A percentile compares a stretch with the other conserved stretches of the same genome.
phyloP scores from a whole-genome alignment of 2,797 vertebrate genomes.

The Karalla daura region DNA sequence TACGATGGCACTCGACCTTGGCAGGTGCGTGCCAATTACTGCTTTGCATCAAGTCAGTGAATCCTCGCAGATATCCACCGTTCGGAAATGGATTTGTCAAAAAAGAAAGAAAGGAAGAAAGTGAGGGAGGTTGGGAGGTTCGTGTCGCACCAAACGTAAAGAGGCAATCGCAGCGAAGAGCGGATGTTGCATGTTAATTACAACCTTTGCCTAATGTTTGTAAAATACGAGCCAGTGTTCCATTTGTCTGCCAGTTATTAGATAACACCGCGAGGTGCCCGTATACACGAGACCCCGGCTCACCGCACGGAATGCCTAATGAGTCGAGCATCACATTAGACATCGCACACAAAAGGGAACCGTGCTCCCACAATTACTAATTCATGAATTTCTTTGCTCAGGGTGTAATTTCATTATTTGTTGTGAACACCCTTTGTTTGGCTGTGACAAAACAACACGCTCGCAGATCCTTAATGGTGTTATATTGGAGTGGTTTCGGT shows the following conservation, averaged over 20 bases:
- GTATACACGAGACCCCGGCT: slow-evolving; percentile 49
- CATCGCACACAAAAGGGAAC: slow-evolving; percentile 42
- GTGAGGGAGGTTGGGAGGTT: slow-evolving; percentile 24
- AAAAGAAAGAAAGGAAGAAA: not conserved
- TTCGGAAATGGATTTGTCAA: slow-evolving; percentile 62
- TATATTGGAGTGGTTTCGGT: slow-evolving; percentile 13
- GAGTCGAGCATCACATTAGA: slow-evolving; percentile 57
- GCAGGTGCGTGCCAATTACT: not conserved
- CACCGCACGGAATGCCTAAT: slow-evolving; percentile 74
- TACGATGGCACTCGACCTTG: not conserved
- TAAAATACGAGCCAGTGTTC: slow-evolving; percentile 72
- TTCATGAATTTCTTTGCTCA: slow-evolving; percentile 55
- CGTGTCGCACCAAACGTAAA: slow-evolving; percentile 43
- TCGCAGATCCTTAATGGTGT: slow-evolving; percentile 17
- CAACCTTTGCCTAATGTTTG: slow-evolving; percentile 67
- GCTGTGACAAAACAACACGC: slow-evolving; percentile 41
- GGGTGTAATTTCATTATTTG: slow-evolving; percentile 54
- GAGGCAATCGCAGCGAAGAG: slow-evolving; percentile 48
- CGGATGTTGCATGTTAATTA: slow-evolving; percentile 76
- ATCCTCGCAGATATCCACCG: slow-evolving; percentile 38
- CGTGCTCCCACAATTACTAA: slow-evolving; percentile 51
- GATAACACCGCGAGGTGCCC: slow-evolving; percentile 70
- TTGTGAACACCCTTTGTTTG: slow-evolving; percentile 46
- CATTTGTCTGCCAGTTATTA: slow-evolving; percentile 79
- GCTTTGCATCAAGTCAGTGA: slow-evolving; percentile 31